These are phyloP conservation scores for Synanceia verrucosa DNA, from an alignment of 2,797 vertebrate species.

Conservation along the genomic window DNA sequence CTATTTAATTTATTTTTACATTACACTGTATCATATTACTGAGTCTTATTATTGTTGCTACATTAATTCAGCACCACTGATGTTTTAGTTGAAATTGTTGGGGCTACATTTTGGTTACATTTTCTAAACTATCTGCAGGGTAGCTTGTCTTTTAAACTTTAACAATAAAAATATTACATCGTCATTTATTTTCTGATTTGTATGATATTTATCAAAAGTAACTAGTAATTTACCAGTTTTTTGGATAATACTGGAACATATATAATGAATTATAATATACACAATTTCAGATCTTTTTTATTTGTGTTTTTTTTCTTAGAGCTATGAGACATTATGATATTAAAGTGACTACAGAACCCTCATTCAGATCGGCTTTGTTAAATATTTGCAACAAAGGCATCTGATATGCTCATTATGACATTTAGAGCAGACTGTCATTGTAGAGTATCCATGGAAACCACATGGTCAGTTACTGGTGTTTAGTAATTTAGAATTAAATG, in stretches of 20 bases:
- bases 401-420: neutral
- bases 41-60: neutral
- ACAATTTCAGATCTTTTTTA: neutral
- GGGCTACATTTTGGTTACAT: fast-evolving
- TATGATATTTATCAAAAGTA: neutral
- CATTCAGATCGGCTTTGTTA: neutral
- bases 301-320: neutral
- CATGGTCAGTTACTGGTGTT: neutral
- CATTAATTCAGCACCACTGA: neutral
- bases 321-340: neutral
- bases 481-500: neutral
- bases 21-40: neutral
- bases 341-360: neutral
- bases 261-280: too few relatives aligned
- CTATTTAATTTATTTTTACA: too few relatives aligned
- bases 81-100: too few relatives aligned
- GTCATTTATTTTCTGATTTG: neutral
- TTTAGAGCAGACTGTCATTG: neutral
- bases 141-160: neutral
- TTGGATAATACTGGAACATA: too few relatives aligned
- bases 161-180: neutral
- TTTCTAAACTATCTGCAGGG: neutral
- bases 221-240: neutral
- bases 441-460: neutral
- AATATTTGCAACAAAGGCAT: neutral